Evolutionary conservation across 2,888 invertebrate genomes (phyloP).

Genomic region (Azorinus chamasolen): DNA sequence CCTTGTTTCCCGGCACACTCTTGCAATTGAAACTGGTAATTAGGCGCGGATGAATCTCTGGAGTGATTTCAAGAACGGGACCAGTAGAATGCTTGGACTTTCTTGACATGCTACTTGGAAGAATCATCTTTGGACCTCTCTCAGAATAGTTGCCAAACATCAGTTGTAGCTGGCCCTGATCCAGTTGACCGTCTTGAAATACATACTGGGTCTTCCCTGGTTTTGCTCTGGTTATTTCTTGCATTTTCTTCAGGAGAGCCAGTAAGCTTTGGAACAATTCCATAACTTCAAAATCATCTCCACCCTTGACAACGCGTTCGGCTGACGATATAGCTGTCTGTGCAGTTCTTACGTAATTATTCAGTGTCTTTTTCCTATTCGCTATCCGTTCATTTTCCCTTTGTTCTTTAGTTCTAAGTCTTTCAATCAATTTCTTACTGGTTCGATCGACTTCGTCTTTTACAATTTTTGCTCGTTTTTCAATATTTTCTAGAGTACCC

Average conservation of each 20-base stretch:
- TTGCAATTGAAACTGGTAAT: constrained; percentile 55
- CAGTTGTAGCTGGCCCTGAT: constrained; percentile 26
- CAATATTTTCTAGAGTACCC: constrained; percentile 51
- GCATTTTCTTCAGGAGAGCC: constrained; percentile 43
- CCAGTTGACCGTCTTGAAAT: constrained; percentile 50
- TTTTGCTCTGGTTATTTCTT: constrained; percentile 45
- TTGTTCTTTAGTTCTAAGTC: constrained; percentile 48
- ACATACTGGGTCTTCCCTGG: constrained; percentile 42
- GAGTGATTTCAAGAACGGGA: constrained; percentile 44
- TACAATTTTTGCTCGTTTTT: constrained; percentile 46
- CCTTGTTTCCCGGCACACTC: constrained; percentile 59
- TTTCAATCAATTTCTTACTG: constrained; percentile 44
- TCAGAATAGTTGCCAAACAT: constrained; percentile 57
- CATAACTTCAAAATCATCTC: constrained; percentile 63
- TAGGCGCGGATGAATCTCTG: constrained; percentile 50
- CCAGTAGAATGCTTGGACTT: constrained; percentile 4
- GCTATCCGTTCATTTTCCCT: constrained; percentile 34
- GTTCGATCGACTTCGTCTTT: constrained; percentile 60
- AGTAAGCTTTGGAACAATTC: constrained; percentile 58
- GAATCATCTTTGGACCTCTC: constrained; percentile 35
- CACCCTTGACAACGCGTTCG: constrained; percentile 53
- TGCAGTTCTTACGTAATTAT: constrained; percentile 37
- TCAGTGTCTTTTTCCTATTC: constrained; percentile 36
- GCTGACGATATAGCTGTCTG: constrained; percentile 50
- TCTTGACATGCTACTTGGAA: background rate